Base-by-base conservation (phyloP, 2,797 vertebrate species). In the Sylvilagus floridanus region DNA sequence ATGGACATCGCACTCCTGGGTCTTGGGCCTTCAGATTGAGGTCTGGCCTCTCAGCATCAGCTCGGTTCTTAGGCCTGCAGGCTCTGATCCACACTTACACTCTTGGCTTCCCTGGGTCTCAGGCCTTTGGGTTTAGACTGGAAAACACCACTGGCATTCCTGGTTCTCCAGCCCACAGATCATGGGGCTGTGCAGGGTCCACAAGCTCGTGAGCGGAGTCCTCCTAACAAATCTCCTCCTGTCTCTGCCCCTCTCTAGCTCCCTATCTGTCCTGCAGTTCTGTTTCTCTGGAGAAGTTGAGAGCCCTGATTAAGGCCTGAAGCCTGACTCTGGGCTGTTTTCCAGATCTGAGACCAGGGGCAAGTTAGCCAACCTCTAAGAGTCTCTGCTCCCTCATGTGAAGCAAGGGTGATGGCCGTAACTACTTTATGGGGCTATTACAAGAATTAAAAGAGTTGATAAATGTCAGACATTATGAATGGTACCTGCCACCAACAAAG, bases 401-500 rank as follows among this genome's bases (percentile, higher is more conserved):
- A 50, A 83, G 17, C 4, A 0, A 68, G 78, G 76, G 19, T 62
- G 50, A 54, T 89, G 52, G 84, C 10, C 30, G n/a, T 65, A 66
- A 22, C 22, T 79, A 79, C 17, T 73, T 66, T 50, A 7, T 72
- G 57, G 16, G 50, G 42, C 28, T 88, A 62, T 62, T 72, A 26
- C 63, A 92, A n/a, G 57, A 72, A 81, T 73, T 84, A 28, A 54
- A 75, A 91, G 35, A 50, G 72, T 73, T 88, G 24, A 72, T 78
- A 54, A 54, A 65, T 72, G 7, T 54, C 32, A 88, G 77, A 72
- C 57, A 79, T 79, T 89, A 83, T 87, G 63, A 86, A 86, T 2
- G 83, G 17, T 54, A 54, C 65, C n/a, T 90, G 66, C 37, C 17
- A 90, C 50, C 90, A 83, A 68, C 26, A 84, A 90, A 87, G 47